Evolutionary conservation across 2,888 invertebrate genomes (phyloP), one percentile per base, ranked within the genome.

Genomic region (Venusia cambrica): DNA sequence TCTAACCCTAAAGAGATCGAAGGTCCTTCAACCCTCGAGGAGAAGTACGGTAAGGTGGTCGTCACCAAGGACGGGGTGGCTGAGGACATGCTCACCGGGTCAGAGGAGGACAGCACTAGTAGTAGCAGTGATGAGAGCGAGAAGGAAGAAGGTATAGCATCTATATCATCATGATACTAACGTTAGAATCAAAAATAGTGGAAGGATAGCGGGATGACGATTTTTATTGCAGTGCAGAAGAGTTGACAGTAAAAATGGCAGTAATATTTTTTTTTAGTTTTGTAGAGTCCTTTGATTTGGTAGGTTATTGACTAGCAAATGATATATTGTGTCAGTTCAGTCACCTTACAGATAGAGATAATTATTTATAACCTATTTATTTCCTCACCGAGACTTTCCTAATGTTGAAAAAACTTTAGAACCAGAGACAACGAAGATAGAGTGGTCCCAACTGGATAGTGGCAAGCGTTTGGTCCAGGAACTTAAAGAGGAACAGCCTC

Each of bases 391-490:
- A n/a, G n/a, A n/a, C n/a, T n/a, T n/a, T n/a, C n/a, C n/a, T n/a
- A n/a, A n/a, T n/a, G n/a, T n/a, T n/a, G n/a, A n/a, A n/a, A n/a
- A 13, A 8, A 8, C 13, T 11, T 6, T 12, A 70, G 70, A 50
- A 22, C 28, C 55, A 0, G 49, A 52, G 11, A 73, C 73, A 1
- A 59, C 47, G 0, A 67, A 71, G 43, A 84, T 85, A 6, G 74
- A 80, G 39, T 87, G 87, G 88, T 76, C 83, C 0, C 62, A 71
- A 10, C 13, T 61, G 4, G 69, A 74, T 5, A 48, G 49, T 1
- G 68, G 67, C 1, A 73, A 67, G 38, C 56, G 54, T 1, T 49
- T 87, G n/a, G 61, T 88, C 0, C 87, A 88, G 35, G 87, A 85
- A 46, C 54, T 88, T 1, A 69, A 54, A 1, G 64, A 63, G 0